Percentiles rank a stretch among this genome's conserved stretches.
Conservation (phyloP, 2,797 vertebrate genomes). For the Tachyglossus aculeatus region DNA sequence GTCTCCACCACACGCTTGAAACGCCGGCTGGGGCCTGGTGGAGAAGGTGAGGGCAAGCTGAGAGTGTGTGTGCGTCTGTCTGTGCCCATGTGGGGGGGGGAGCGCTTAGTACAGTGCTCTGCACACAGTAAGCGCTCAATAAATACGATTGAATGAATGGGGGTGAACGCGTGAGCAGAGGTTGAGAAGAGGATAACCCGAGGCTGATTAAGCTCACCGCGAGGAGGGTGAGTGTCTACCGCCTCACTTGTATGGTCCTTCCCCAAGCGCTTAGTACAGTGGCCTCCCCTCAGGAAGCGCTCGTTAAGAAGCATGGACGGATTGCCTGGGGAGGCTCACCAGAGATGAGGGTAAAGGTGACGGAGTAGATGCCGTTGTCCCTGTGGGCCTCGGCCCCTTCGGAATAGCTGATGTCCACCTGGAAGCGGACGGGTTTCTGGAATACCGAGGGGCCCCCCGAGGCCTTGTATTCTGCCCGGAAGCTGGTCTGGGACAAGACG, state of each 20-base stretch:
- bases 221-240: no score
- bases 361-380: constrained; percentile 89
- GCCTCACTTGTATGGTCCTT: no score
- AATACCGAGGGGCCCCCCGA: constrained; percentile 89
- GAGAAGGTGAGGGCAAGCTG: neutral
- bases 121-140: neutral
- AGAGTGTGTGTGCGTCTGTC: neutral
- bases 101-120: neutral
- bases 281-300: no score
- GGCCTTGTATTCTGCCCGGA: constrained; percentile 90
- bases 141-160: neutral
- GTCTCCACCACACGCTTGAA: constrained; percentile 94
- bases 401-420: constrained; percentile 90
- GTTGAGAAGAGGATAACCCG: neutral
- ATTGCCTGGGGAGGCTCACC: constrained; percentile 77
- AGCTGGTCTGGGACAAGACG: constrained; percentile 91
- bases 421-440: constrained; percentile 92
- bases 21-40: constrained; percentile 89
- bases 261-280: accelerated
- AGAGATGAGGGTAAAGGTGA: constrained; percentile 93
- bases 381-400: constrained; percentile 81
- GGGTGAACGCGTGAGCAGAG: neutral
- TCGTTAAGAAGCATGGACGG: no score
- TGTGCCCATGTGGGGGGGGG: no score
- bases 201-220: neutral